Percentiles rank a stretch among this genome's conserved stretches.
These are phyloP conservation scores for Epizoanthus illoricatus DNA, from an alignment of 92 coral and sea anemone genomes.

Conservation along the genomic window DNA sequence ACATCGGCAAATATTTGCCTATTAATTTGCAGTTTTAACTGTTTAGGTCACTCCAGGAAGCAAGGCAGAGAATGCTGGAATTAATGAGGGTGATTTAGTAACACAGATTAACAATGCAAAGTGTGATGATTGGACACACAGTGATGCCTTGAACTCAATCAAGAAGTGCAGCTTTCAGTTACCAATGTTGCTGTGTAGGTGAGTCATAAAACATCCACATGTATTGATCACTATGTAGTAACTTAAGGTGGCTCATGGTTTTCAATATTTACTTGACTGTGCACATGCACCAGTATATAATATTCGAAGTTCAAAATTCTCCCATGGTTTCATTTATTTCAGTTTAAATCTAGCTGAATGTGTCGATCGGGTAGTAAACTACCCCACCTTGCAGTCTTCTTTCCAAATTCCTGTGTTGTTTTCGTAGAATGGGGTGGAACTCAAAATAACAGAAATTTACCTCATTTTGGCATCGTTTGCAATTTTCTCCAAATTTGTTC, in stretches of 20 bases:
- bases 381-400: too few species aligned
- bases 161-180: constrained; percentile 76
- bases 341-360: too few species aligned
- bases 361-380: too few species aligned
- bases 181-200: constrained; percentile 75
- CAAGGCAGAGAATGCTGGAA: constrained; percentile 84
- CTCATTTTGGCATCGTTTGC: neutral
- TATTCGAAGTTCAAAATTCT: neutral
- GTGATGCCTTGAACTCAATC: constrained; percentile 84
- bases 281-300: too few species aligned
- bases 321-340: neutral
- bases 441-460: too few species aligned
- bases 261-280: too few species aligned
- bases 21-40: neutral
- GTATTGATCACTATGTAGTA: neutral
- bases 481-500: neutral
- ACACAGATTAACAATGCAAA: constrained; percentile 63
- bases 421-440: too few species aligned
- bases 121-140: constrained; percentile 85
- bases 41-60: constrained; percentile 79
- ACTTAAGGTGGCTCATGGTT: neutral
- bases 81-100: constrained; percentile 71
- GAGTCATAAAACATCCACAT: constrained; percentile 27
- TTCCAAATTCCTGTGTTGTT: too few species aligned
- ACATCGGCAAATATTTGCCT: neutral